phyloP scores from a whole-genome alignment of 2,113 vertebrate species.

The human region DNA sequence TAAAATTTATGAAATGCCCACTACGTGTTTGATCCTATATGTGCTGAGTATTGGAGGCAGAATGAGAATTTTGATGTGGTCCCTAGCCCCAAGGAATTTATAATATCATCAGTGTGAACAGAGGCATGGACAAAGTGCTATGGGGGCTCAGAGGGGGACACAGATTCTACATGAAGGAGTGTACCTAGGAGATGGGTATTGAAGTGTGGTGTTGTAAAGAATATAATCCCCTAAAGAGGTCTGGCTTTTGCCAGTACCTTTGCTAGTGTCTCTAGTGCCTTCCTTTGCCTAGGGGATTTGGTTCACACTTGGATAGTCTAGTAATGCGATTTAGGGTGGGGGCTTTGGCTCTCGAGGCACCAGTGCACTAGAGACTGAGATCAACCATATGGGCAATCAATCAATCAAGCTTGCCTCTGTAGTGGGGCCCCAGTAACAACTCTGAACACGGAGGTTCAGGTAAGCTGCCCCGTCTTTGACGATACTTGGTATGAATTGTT shows the following conservation, averaged over 20 bases:
- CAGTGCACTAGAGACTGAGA: background rate
- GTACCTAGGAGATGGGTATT: background rate
- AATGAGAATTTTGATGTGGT: background rate
- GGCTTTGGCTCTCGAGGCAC: background rate
- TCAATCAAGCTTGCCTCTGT: background rate
- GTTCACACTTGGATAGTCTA: background rate
- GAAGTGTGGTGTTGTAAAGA: background rate
- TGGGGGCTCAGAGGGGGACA: accelerated
- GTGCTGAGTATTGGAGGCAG: background rate
- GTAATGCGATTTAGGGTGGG: background rate
- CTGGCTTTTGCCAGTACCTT: background rate
- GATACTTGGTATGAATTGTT: background rate
- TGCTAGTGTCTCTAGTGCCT: background rate
- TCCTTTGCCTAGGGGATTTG: background rate
- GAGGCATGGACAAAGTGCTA: accelerated
- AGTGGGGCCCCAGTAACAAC: background rate
- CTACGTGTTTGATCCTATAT: background rate
- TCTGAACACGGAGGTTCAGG: background rate
- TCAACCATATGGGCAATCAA: background rate
- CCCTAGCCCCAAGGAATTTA: background rate
- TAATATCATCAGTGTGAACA: background rate
- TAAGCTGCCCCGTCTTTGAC: background rate
- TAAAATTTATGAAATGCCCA: background rate
- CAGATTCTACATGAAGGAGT: background rate
- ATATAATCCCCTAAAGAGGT: background rate